Conservation (phyloP, 2,888 invertebrate species). For the Cantharis nigra region DNA sequence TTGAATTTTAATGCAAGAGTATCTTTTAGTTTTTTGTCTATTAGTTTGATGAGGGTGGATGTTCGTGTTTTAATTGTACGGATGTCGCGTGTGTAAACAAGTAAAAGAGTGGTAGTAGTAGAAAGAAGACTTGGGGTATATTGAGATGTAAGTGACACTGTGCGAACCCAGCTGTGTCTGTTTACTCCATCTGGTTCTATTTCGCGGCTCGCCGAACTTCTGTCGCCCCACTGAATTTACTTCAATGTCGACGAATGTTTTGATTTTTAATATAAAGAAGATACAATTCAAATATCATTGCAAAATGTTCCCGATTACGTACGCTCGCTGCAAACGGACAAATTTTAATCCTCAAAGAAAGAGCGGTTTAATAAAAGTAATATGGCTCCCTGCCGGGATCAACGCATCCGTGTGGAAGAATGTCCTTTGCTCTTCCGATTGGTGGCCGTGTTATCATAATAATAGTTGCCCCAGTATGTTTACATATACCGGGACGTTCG, state of each 20-base stretch:
- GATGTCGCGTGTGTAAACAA: conserved; percentile 50
- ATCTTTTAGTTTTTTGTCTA: background rate
- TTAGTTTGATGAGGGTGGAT: conserved; percentile 1
- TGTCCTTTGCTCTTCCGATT: conserved; percentile 46
- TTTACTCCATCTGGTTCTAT: conserved; percentile 55
- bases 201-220: conserved; percentile 50
- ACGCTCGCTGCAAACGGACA: conserved; percentile 40
- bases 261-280: conserved; percentile 45
- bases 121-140: conserved; percentile 39
- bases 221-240: conserved; percentile 40
- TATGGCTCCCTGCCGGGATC: conserved; percentile 42
- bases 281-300: conserved; percentile 35
- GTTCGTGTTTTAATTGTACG: conserved; percentile 48
- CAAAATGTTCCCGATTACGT: conserved; percentile 41
- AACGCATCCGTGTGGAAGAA: conserved; percentile 51
- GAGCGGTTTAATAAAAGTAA: conserved; percentile 39
- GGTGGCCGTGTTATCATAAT: conserved; percentile 52
- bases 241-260: conserved; percentile 40
- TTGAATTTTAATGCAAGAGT: background rate
- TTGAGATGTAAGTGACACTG: conserved; percentile 53
- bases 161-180: conserved; percentile 49
- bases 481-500: conserved; percentile 38
- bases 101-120: conserved; percentile 38
- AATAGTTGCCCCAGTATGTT: conserved; percentile 45
- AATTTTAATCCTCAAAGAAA: conserved; percentile 44